A percentile compares a stretch with the other conserved stretches of the same genome.
phyloP scores from a whole-genome alignment of 2,113 vertebrate species.

The Oreochromis aureus region DNA sequence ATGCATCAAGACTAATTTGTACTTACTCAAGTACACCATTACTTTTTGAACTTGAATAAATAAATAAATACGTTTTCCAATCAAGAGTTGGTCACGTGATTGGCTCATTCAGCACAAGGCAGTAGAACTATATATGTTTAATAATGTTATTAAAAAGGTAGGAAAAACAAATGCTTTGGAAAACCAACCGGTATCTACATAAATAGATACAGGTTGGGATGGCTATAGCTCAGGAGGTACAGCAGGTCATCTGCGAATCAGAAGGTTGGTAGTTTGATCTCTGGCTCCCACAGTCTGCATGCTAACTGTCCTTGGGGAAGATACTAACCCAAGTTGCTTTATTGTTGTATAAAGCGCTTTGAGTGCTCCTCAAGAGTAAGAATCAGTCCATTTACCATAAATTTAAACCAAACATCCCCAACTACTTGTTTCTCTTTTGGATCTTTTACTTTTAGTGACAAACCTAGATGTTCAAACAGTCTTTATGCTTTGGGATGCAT shows the following conservation, averaged over 20 bases:
- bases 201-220: background rate
- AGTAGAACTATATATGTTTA: background rate
- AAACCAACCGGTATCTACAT: background rate
- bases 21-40: too few relatives aligned
- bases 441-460: too few relatives aligned
- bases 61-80: background rate
- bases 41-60: background rate
- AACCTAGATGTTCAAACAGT: background rate
- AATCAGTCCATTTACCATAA: too few relatives aligned
- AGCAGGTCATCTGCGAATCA: background rate
- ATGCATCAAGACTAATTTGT: too few relatives aligned
- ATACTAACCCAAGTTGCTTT: background rate
- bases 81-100: background rate
- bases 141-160: rapidly evolving
- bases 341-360: too few relatives aligned
- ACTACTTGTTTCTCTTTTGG: rapidly evolving
- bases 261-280: background rate
- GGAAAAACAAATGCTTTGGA: background rate
- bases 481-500: background rate
- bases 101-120: background rate
- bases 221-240: background rate
- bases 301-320: background rate
- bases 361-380: too few relatives aligned
- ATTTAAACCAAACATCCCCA: too few relatives aligned
- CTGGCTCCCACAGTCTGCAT: rapidly evolving